Evolutionary conservation across 2,113 vertebrate species (phyloP).

Genomic region (Garra rufa): DNA sequence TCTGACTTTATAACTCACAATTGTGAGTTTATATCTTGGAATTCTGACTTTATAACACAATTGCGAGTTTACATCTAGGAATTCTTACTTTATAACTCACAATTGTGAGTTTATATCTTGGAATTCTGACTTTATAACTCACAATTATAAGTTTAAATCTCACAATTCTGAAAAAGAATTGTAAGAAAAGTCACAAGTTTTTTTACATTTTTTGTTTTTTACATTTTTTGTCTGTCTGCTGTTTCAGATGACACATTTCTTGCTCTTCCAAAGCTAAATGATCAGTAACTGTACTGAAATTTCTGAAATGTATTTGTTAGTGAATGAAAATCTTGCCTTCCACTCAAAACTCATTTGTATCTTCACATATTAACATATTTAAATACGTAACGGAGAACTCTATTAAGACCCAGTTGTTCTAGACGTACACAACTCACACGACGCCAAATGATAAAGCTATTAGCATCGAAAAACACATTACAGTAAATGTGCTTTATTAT

Average conservation of each 20-base stretch:
- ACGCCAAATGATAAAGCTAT: not conserved
- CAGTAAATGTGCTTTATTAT: not conserved
- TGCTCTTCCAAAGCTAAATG: not conserved
- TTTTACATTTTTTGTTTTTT: too few relatives aligned
- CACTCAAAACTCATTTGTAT: not conserved
- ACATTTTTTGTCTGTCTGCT: not conserved
- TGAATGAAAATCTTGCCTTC: not conserved
- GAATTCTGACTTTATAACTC: too few relatives aligned
- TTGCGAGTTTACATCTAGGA: too few relatives aligned
- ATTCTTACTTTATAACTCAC: too few relatives aligned
- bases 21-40: too few relatives aligned
- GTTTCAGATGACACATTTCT: not conserved
- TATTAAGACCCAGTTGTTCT: not conserved
- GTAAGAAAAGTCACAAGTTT: too few relatives aligned
- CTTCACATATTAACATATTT: not conserved
- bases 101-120: too few relatives aligned
- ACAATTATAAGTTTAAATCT: too few relatives aligned
- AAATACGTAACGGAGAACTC: not conserved
- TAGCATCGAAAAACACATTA: constrained; percentile 4
- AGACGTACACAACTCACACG: not conserved
- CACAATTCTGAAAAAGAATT: too few relatives aligned
- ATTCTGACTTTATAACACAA: too few relatives aligned
- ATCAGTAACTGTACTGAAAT: not conserved
- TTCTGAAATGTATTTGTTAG: not conserved
- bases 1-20: too few relatives aligned